Base-by-base conservation (phyloP, 1,140 invertebrate species). In the Dreissena rostriformis region DNA sequence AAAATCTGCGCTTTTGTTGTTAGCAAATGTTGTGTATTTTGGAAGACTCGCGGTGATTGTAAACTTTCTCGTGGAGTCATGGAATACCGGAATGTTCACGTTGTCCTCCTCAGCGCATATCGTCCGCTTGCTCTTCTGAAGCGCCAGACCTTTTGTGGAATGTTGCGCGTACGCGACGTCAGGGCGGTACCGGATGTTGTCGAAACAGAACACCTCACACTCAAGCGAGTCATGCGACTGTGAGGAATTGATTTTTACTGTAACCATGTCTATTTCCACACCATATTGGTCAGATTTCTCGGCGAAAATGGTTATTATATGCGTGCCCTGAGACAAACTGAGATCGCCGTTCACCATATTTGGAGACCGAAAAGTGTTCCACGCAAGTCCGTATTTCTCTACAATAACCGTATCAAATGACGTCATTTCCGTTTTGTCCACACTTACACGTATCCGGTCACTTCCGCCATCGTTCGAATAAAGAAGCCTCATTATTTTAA, bases 1-100 rank as follows among this genome's bases (percentile, higher is more conserved):
- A 73, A 70, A 89, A 66, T 89, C 86, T 19, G 86, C 29, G 8
- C 86, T 81, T 22, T 87, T 57, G 22, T 75, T 77, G 68, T 84
- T 84, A n/a, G 51, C 1, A 77, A 84, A 84, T 24, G 82, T 76
- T 0, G 22, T 68, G 72, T 84, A 84, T 71, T 84, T 77, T 10
- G 82, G 82, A 29, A 84, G 53, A 72, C 66, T 77, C n/a, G 82
- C 82, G 14, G 74, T 65, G 1, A 84, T 24, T 51, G 65, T 49
- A 63, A 63, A 84, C 49, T 63, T 76, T 28, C 14, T 15, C 15
- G 65, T 29, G 14, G 7, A 22, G 15, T 78, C 82, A 52, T 78
- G 67, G 61, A 77, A 84, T 7, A 84, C 53, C 10, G 82, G 82
- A 22, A 84, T 71, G 53, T 84, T 78, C 7, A 84, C 29, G 55